Base-by-base conservation (phyloP, 64 coral and sea anemone genomes). In the Platygyra sinensis region DNA sequence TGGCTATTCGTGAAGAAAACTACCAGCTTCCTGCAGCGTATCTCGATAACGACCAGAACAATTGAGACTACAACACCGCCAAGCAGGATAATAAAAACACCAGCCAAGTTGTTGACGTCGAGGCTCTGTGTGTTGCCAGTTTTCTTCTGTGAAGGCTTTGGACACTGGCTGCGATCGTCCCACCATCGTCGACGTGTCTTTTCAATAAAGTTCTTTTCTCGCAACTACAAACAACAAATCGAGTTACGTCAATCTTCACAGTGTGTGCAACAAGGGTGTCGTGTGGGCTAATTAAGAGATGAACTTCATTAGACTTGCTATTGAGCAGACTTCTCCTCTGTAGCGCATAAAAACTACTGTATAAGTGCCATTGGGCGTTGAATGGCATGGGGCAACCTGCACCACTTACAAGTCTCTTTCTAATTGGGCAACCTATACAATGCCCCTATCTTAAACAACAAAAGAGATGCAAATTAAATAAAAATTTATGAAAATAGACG, bases 121-220 rank as follows among this genome's bases (percentile, higher is more conserved):
- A 98, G 92, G 19, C 88, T 91, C 15, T 75, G 62, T 20, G 95
- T 98, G 4, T 86, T 80, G 9, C 84, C 79, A 59, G 77, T 63
- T 82, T 87, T 72, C 0, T 67, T 67, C 16, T 52, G 15, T 33
- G 91, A 67, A 4, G 89, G 36, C 29, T 81, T 80, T 5, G 59
- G 24, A 52, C 95, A 98, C 55, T 98, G 52, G 10, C 88, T 91
- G n/a, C 91, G 75, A 16, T 98, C 92, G 18, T 98, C 92, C 95
- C 95, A 98, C 95, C 95, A 98, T 10, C 65, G 86, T 54, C 36
- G 59, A 46, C 92, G 89, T 2, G 67, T 88, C 49, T 69, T 79
- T 24, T 94, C 95, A 27, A 98, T 98, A 60, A 98, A 91, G 71
- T 93, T 93, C 59, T 89, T 74, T 22, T 98, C 95, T 61, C 95